These are phyloP conservation scores for Tinea pellionella DNA, from an alignment of 2,888 invertebrate genomes.

Conservation along the genomic window DNA sequence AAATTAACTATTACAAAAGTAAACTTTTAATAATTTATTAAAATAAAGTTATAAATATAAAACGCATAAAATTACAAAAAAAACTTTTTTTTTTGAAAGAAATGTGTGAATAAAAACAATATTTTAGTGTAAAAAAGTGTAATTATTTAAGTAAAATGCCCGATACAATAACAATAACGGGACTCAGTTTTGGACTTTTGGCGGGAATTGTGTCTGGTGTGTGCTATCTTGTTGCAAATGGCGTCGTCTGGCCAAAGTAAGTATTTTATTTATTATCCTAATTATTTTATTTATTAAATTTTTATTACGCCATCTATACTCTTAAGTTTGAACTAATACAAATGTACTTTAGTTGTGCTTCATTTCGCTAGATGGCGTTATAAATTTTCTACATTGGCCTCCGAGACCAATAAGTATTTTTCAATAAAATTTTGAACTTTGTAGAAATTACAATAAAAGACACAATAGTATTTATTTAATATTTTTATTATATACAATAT, in stretches of 20 bases:
- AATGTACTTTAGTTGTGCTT: not conserved
- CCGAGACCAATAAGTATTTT: too few species aligned
- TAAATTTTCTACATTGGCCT: too few species aligned
- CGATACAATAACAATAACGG: constrained; percentile 67
- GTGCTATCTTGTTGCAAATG: constrained; percentile 72
- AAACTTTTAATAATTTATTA: too few species aligned
- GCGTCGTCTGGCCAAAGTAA: constrained; percentile 66
- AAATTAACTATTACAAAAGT: too few species aligned
- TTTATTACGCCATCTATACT: not conserved
- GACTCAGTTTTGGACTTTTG: constrained; percentile 73
- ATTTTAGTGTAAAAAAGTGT: constrained; percentile 9
- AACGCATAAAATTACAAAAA: not conserved
- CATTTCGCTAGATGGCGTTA: too few species aligned
- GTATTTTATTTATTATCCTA: constrained; percentile 26
- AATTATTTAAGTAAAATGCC: constrained; percentile 48
- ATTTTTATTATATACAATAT: too few species aligned
- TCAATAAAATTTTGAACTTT: too few species aligned
- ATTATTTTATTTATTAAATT: not conserved
- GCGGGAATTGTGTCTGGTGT: constrained; percentile 78
- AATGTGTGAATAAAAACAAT: not conserved
- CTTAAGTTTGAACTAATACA: not conserved
- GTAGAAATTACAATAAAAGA: too few species aligned
- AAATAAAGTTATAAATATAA: too few species aligned
- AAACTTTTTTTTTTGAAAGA: not conserved
- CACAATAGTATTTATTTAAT: too few species aligned